phyloP scores from a whole-genome alignment of 2,888 invertebrate genomes.

The Mystacides longicornis region DNA sequence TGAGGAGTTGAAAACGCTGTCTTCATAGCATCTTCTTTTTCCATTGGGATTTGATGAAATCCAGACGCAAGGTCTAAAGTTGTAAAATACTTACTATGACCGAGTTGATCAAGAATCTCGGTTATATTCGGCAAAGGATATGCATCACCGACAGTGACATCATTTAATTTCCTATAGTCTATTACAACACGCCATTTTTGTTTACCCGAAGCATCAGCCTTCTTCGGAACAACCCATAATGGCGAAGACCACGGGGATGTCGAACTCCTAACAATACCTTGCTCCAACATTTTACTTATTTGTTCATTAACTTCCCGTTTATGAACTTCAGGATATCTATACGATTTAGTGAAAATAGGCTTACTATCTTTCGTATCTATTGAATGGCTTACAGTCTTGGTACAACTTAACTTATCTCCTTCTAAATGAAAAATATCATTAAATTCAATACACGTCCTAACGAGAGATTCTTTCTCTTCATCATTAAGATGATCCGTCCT shows the following conservation, averaged over 20 bases:
- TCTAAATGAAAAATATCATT: conserved; percentile 27
- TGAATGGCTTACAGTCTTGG: conserved; percentile 26
- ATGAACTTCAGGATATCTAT: conserved; percentile 29
- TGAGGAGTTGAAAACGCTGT: conserved; percentile 27
- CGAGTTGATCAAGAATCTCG: conserved; percentile 29
- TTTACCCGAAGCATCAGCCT: conserved; percentile 16
- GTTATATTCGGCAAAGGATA: conserved; percentile 24
- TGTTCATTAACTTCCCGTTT: conserved; percentile 29
- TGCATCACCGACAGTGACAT: conserved; percentile 16
- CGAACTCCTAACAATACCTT: conserved; percentile 28
- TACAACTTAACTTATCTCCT: conserved; percentile 27
- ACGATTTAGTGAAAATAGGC: conserved; percentile 28
- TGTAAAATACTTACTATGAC: conserved; percentile 28
- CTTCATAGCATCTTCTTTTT: conserved; percentile 23
- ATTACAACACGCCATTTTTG: conserved; percentile 28
- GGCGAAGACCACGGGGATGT: conserved; percentile 23
- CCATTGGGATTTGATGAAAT: conserved; percentile 31
- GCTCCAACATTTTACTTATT: conserved; percentile 27
- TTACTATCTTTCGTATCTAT: conserved; percentile 25
- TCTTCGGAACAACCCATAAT: conserved; percentile 23
- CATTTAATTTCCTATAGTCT: conserved; percentile 27
- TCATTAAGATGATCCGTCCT: conserved; percentile 26
- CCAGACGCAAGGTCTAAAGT: conserved; percentile 30
- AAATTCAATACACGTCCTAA: conserved; percentile 22
- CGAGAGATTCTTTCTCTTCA: conserved; percentile 28